Percentiles rank a stretch among this genome's conserved stretches.
Conservation (phyloP, 1,140 invertebrate genomes). For the Trichoplusia ni region DNA sequence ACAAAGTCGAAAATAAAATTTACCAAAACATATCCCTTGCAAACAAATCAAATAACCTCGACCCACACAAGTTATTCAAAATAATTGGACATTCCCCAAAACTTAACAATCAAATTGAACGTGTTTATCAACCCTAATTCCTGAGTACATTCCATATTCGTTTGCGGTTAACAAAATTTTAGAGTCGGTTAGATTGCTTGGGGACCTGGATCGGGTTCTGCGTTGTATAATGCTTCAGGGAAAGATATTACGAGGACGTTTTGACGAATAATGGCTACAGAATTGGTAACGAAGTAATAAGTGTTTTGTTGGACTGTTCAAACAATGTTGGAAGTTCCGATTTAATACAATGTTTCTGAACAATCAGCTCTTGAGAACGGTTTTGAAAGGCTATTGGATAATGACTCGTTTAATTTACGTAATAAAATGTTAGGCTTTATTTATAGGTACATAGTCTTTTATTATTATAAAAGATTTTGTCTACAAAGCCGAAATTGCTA, state of each 20-base stretch:
- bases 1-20: no score
- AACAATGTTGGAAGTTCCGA: slow-evolving; percentile 16
- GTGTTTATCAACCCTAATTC: neutral
- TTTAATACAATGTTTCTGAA: slow-evolving; percentile 8
- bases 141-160: neutral
- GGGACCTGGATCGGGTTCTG: neutral
- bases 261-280: neutral
- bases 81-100: no score
- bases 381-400: neutral
- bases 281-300: slow-evolving; percentile 1
- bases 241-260: slow-evolving; percentile 7
- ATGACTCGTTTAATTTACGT: neutral
- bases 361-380: slow-evolving; percentile 2
- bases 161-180: slow-evolving; percentile 17
- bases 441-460: no score
- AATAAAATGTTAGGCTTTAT: neutral
- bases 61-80: no score
- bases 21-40: no score
- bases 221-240: slow-evolving; percentile 15
- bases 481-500: no score
- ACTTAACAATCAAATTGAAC: no score
- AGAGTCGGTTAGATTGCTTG: slow-evolving; percentile 18
- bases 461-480: no score
- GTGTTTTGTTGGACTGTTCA: neutral
- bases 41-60: no score